Evolutionary conservation across 1,140 invertebrate species (phyloP), one percentile per base, ranked within the genome.

Genomic region (Drosophila pseudoobscura): DNA sequence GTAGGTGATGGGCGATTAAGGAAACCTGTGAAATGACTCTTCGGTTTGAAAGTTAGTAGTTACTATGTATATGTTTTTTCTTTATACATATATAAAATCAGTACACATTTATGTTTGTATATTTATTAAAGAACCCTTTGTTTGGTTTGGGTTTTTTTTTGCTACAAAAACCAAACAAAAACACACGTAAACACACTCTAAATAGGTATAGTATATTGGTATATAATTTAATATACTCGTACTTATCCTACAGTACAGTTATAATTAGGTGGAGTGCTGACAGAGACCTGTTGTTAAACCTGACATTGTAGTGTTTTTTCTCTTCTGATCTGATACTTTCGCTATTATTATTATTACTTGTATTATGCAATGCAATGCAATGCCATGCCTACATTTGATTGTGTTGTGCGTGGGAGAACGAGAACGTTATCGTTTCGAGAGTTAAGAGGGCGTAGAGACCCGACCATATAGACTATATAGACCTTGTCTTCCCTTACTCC

Each of bases 91-190:
- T 83, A 87, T 87, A 88, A 88, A 83, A 79, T 88, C 75, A 85
- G 80, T 85, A 85, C 80, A 85, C 82, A 87, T 84, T 73, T 45
- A 84, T 79, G 54, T 55, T 80, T 78, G 65, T 80, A 80, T 80
- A 82, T 80, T 60, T 59, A 63, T 31, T 43, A 52, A 61, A 54
- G 60, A 79, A 79, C 57, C 45, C 39, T 35, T 66, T 45, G 57
- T 45, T 66, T 43, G 64, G 17, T 76, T 35, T 73, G 35, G 59
- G 55, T 60, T 3, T 17, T 75, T 75, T 43, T 43, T 20, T 20
- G 72, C 65, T 71, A 82, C 35, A 13, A 13, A 26, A 26, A 26
- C 4, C 31, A 35, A 11, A 39, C 3, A 39, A 39, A 39, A 11
- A 13, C 35, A 39, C 11, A 39, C 50, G 76, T 52, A 78, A 46